A percentile compares a stretch with the other conserved stretches of the same genome.
Conservation (phyloP, 2,113 vertebrate species). For the Tenrec ecaudatus region DNA sequence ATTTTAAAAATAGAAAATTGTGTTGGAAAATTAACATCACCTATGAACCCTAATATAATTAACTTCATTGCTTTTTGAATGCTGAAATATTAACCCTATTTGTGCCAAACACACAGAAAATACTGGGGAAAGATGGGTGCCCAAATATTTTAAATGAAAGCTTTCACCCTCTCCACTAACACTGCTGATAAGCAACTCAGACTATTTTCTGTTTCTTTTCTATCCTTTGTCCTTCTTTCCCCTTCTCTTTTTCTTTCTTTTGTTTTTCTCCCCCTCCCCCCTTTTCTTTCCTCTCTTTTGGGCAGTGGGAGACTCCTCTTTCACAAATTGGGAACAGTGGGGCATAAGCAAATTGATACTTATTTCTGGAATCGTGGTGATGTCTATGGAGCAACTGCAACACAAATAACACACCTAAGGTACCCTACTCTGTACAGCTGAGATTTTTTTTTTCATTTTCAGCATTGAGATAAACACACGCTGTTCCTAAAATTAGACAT, state of each 20-base stretch:
- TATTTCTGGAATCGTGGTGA: constrained; percentile 85
- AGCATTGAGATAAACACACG: constrained; percentile 70
- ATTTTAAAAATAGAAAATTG: constrained; percentile 54
- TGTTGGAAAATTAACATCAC: constrained; percentile 66
- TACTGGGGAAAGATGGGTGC: constrained; percentile 78
- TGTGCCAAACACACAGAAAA: constrained; percentile 70
- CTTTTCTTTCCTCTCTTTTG: constrained; percentile 72
- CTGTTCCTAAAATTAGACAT: constrained; percentile 56
- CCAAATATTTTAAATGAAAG: constrained; percentile 74
- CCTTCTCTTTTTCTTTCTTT: constrained; percentile 46
- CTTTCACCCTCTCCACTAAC: constrained; percentile 79
- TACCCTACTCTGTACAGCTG: constrained; percentile 77
- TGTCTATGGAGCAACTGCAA: constrained; percentile 83
- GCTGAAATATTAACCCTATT: constrained; percentile 62
- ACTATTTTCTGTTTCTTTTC: constrained; percentile 82
- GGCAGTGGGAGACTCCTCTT: constrained; percentile 85
- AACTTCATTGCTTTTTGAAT: constrained; percentile 64
- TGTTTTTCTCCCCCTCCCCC: not conserved
- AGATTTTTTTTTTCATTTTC: constrained; percentile 73
- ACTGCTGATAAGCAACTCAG: constrained; percentile 82
- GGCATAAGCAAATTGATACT: constrained; percentile 85
- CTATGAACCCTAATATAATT: constrained; percentile 64
- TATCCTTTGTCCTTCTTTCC: constrained; percentile 75
- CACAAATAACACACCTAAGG: constrained; percentile 83
- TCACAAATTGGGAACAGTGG: constrained; percentile 85